Conservation (phyloP, 2,888 invertebrate species). For the Lissocephala sabroskyi region DNA sequence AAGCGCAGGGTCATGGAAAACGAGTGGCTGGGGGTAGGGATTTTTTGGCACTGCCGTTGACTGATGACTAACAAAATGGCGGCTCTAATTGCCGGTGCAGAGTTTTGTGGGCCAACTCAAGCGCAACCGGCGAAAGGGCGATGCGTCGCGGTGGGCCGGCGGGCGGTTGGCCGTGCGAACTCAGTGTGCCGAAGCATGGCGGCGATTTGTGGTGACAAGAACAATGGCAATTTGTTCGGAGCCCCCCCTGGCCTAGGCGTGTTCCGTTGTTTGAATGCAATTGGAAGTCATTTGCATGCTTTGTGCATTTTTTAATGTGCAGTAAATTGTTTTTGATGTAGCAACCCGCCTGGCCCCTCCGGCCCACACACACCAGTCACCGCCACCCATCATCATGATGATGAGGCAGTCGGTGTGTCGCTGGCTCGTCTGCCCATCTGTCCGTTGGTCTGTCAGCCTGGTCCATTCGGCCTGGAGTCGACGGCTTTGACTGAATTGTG, state of each 20-base stretch:
- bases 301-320: conserved; percentile 57
- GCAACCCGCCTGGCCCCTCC: conserved; percentile 23
- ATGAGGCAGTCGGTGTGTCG: too few species aligned
- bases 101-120: conserved; percentile 47
- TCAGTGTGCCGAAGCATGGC: conserved; percentile 12
- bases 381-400: too few species aligned
- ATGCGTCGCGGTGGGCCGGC: neutral
- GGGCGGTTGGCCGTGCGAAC: neutral
- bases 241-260: neutral
- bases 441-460: conserved; percentile 4
- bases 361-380: too few species aligned
- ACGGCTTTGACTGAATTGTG: conserved; percentile 4
- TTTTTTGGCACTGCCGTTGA: neutral
- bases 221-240: neutral
- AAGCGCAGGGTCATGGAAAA: too few species aligned
- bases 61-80: conserved; percentile 45
- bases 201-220: conserved; percentile 9
- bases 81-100: conserved; percentile 48
- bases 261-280: conserved; percentile 18
- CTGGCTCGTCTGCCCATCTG: conserved; percentile 23
- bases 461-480: neutral
- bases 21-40: too few species aligned
- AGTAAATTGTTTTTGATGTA: conserved; percentile 65
- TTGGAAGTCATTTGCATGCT: conserved; percentile 62
- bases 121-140: conserved; percentile 29